phyloP scores from a whole-genome alignment of 2,888 invertebrate species.

The Watsonalla cultraria region DNA sequence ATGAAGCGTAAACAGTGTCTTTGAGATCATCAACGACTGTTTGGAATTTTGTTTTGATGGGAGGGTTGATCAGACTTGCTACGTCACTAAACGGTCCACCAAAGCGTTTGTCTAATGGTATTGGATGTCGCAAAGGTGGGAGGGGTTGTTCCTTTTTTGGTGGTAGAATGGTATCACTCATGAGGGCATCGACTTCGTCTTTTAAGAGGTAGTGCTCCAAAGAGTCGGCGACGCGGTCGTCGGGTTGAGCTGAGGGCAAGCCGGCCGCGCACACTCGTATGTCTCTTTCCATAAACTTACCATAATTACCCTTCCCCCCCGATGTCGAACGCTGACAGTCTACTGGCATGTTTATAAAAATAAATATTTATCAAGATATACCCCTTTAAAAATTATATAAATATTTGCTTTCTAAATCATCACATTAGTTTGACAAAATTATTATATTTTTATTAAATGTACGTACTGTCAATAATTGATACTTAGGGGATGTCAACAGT shows the following conservation, averaged over 20 bases:
- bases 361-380: conserved; percentile 3
- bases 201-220: conserved; percentile 56
- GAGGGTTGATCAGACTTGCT: conserved; percentile 46
- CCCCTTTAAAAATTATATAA: neutral
- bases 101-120: conserved; percentile 42
- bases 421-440: neutral
- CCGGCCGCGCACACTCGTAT: conserved; percentile 62
- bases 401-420: neutral
- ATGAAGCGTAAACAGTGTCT: conserved; percentile 53
- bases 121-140: conserved; percentile 47
- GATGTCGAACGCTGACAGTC: conserved; percentile 48
- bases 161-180: conserved; percentile 56
- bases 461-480: no score
- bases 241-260: conserved; percentile 48
- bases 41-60: conserved; percentile 54
- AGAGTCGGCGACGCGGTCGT: conserved; percentile 35
- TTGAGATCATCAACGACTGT: conserved; percentile 53
- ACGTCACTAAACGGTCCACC: conserved; percentile 43
- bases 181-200: conserved; percentile 57
- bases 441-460: neutral
- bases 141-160: conserved; percentile 37
- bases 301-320: conserved; percentile 63
- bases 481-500: no score
- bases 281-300: conserved; percentile 57
- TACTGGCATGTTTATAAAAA: conserved; percentile 38